Evolutionary conservation across 2,113 vertebrate species (phyloP), one percentile per base, ranked within the genome.

Genomic region (Suricata suricatta): DNA sequence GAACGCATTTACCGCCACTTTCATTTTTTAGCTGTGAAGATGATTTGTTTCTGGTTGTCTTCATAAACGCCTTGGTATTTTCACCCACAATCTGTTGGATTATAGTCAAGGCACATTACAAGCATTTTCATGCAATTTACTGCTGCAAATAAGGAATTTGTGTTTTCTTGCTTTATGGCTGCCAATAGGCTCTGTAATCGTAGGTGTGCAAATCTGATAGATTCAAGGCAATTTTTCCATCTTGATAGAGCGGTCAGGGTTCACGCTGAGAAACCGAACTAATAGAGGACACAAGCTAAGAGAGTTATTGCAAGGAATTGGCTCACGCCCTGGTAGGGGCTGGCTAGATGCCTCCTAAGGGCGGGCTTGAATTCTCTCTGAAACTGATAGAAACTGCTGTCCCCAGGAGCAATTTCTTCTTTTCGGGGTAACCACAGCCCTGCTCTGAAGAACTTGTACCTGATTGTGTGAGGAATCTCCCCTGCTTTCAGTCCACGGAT

Each of bases 61-160:
- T 94, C 68, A 41, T 33, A 38, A n/a, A 87, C 35, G 54, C 79
- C 47, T 85, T 35, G 54, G 57, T 76, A 33, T 94, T 87, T 91
- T 33, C 33, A 4, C 7, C 87, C 47, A 41, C 57, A 23, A 23
- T 68, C 17, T 63, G 69, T 41, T 88, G 41, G 74, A 76, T 76
- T 91, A 54, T 25, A 14, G 13, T 41, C 41, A 15, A 60, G 47
- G 47, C 63, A 52, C 2, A 29, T 50, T 19, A 1, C 88, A 29
- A 76, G 31, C 29, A 50, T 50, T 47, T 35, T 63, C 33, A 38
- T 11, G 77, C 50, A 23, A 23, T 33, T 77, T 63, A 69, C 63
- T 38, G 25, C 25, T 35, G 25, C 60, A 77, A 16, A 41, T 17
- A 38, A 64, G 27, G n/a, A 35, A 44, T 35, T 72, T 31, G 63